A percentile compares a stretch with the other conserved stretches of the same genome.
Conservation (phyloP, 2,888 invertebrate genomes). For the Omphaloscelis lunosa region DNA sequence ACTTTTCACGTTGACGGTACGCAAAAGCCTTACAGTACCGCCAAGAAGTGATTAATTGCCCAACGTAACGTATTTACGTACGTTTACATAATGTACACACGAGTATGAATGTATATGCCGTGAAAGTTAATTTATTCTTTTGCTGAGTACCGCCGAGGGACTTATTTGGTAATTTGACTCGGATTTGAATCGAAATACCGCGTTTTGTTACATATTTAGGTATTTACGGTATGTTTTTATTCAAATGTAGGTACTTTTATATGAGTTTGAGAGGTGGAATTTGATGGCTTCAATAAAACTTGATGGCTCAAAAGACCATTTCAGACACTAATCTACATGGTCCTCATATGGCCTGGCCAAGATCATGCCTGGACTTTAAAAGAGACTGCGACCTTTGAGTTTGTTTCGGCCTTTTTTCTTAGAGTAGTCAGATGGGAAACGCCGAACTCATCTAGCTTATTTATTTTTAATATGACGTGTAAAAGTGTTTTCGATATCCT, state of each 20-base stretch:
- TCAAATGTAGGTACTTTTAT: conserved; percentile 17
- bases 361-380: too few relatives aligned
- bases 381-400: too few relatives aligned
- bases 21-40: conserved; percentile 33
- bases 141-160: conserved; percentile 47
- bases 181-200: conserved; percentile 45
- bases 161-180: conserved; percentile 61
- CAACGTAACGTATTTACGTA: conserved; percentile 47
- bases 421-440: too few relatives aligned
- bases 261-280: not conserved
- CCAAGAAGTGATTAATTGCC: conserved; percentile 57
- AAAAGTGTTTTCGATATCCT: too few relatives aligned
- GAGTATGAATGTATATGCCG: conserved; percentile 15
- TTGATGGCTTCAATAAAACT: not conserved
- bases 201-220: conserved; percentile 37
- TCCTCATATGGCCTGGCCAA: too few relatives aligned
- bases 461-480: too few relatives aligned
- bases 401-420: too few relatives aligned
- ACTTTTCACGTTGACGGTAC: conserved; percentile 36
- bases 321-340: too few relatives aligned
- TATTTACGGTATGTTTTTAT: conserved; percentile 35
- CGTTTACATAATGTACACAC: conserved; percentile 8
- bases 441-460: too few relatives aligned
- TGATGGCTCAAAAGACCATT: too few relatives aligned
- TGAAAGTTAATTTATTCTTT: conserved; percentile 58